Conservation (phyloP, 2,113 vertebrate species). For the Scartelaos histophorus region DNA sequence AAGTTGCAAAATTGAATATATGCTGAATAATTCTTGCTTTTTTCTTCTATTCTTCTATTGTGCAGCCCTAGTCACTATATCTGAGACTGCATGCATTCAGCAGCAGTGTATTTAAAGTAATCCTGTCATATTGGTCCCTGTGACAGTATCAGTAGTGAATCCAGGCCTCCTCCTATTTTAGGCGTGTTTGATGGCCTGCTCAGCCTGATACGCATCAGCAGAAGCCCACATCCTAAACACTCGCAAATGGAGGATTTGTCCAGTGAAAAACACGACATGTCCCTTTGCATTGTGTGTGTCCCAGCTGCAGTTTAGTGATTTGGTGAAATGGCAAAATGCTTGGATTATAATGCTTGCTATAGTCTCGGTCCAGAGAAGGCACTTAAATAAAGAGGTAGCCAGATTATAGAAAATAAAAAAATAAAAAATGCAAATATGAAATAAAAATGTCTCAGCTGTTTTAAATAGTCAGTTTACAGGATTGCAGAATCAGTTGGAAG, state of each 20-base stretch:
- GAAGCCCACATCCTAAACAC: constrained; percentile 25
- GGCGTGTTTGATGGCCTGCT: constrained; percentile 47
- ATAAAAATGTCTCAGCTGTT: constrained; percentile 6
- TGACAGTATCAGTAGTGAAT: constrained; percentile 61
- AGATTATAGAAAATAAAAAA: constrained; percentile 43
- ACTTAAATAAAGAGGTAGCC: constrained; percentile 76
- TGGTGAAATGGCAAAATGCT: constrained; percentile 22
- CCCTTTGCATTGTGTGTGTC: not conserved
- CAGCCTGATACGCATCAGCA: constrained; percentile 62
- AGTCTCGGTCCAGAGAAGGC: constrained; percentile 49
- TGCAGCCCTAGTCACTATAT: constrained; percentile 3
- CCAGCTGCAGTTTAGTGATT: constrained; percentile 12
- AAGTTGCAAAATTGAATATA: no score
- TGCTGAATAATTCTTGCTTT: not conserved
- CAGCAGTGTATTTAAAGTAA: constrained; percentile 28
- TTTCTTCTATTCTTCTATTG: not conserved
- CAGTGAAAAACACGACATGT: constrained; percentile 5
- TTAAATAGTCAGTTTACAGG: constrained; percentile 19
- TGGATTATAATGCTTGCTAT: constrained; percentile 24
- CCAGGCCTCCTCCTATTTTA: constrained; percentile 60
- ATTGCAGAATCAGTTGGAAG: constrained; percentile 48
- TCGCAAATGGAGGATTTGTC: constrained; percentile 23
- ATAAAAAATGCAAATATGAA: constrained; percentile 27
- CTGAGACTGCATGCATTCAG: not conserved
- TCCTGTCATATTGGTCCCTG: constrained; percentile 57